Evolutionary conservation across 2,797 vertebrate species (phyloP), one percentile per base, ranked within the genome.

Genomic region (Atherinosoma microstoma): DNA sequence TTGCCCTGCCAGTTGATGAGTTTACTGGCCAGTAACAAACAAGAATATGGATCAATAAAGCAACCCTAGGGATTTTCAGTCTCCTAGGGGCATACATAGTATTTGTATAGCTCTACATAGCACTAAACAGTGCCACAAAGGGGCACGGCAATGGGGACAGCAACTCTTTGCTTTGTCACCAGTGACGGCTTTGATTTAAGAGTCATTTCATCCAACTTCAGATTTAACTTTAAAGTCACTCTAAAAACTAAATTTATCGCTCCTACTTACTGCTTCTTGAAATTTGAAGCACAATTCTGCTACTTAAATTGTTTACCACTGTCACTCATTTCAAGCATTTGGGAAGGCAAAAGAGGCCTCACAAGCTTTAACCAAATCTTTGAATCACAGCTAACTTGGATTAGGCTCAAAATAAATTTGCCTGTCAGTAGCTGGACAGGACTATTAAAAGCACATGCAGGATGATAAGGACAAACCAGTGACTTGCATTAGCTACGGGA

Each of bases 381-480:
- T 75, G 61, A 68, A 62, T 73, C 64, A 49, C 22, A 70, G 83
- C 69, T 29, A 34, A 61, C 78, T 80, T 80, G 57, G 69, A 80
- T 76, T 71, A 73, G 12, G 56, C 58, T 84, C 45, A 51, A 75
- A 27, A 29, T 36, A 42, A 70, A 76, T 78, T 60, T 73, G 64
- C 64, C 47, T 57, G 69, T 75, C 65, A 45, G 24, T 54, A 70
- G 49, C 71, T 73, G 64, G 61, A 78, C 71, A 6, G 47, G 34
- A 32, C 79, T 83, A 87, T 80, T 79, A 70, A 84, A 82, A 86
- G 72, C 77, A 53, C 67, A 53, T 0, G 56, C 27, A 64, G 64
- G 29, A 68, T 73, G 70, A 88, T 83, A 70, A 87, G 86, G 85
- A 34, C 79, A 65, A 34, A 27, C 36, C n/a, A 67, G 45, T 69